Conservation (phyloP, 1,140 invertebrate species). For the Panagrolaimus sp. region DNA sequence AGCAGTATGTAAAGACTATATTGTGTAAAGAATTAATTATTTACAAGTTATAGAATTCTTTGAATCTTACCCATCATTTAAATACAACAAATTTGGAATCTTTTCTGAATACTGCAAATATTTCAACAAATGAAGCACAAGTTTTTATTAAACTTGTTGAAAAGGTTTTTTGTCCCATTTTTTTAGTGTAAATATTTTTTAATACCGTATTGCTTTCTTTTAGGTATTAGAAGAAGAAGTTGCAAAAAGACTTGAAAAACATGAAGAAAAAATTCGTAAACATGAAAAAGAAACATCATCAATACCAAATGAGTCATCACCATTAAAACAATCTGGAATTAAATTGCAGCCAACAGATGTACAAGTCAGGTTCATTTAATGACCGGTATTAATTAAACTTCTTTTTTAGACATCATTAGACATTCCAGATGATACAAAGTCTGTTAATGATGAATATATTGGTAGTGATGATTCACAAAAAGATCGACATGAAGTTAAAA, state of each 20-base stretch:
- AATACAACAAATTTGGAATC: constrained; percentile 7
- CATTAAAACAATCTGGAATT: not conserved
- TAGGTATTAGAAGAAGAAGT: constrained; percentile 13
- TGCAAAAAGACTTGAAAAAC: constrained; percentile 9
- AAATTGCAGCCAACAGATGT: constrained; percentile 11
- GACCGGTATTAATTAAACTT: not conserved
- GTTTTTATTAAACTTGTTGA: constrained; percentile 1
- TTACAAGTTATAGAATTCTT: not conserved
- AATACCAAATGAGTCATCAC: not conserved
- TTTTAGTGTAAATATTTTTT: not conserved
- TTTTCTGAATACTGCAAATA: constrained; percentile 1
- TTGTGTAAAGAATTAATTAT: no score
- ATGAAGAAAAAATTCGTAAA: not conserved
- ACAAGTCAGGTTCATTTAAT: not conserved
- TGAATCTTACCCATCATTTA: not conserved
- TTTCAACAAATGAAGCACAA: not conserved
- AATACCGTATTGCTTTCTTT: no score
- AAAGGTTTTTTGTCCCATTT: not conserved
- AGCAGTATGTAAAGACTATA: no score
- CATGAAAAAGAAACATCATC: not conserved
- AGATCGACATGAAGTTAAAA: constrained; percentile 9
- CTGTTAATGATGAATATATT: constrained; percentile 2
- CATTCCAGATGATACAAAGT: not conserved
- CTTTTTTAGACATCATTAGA: constrained; percentile 1
- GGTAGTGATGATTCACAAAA: not conserved